These are phyloP conservation scores for Aleadryas rufinucha DNA, from an alignment of 2,113 vertebrate species.

Conservation along the genomic window DNA sequence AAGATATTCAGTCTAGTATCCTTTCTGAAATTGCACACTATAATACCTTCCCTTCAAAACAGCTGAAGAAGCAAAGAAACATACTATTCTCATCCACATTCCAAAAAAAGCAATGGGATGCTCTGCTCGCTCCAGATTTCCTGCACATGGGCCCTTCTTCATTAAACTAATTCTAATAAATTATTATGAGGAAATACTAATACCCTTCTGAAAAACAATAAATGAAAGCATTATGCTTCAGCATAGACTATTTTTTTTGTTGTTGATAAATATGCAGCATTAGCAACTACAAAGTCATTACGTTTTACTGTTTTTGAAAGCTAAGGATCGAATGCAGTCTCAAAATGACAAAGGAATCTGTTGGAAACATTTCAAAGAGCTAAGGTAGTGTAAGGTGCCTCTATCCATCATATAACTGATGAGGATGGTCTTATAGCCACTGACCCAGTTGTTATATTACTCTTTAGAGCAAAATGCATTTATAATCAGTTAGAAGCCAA, in stretches of 20 bases:
- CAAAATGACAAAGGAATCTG: not conserved
- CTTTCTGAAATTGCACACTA: not conserved
- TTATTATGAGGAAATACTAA: slow-evolving; percentile 7
- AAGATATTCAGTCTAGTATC: not conserved
- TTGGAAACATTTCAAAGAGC: not conserved
- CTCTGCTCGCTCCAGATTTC: not conserved
- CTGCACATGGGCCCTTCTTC: not conserved
- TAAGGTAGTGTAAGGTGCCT: not conserved
- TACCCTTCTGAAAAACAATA: slow-evolving; percentile 29
- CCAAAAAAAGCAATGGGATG: not conserved
- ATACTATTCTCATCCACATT: not conserved
- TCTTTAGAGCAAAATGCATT: slow-evolving; percentile 21
- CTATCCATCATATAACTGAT: slow-evolving; percentile 14
- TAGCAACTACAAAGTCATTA: not conserved
- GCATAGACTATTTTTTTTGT: not conserved
- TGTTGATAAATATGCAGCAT: slow-evolving; percentile 16
- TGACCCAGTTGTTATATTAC: slow-evolving; percentile 19
- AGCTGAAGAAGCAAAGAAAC: not conserved
- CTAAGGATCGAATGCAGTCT: not conserved
- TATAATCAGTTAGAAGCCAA: not conserved
- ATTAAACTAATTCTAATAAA: slow-evolving; percentile 16
- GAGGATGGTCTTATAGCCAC: not conserved
- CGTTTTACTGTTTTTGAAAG: slow-evolving; percentile 53
- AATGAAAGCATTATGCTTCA: not conserved
- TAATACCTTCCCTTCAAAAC: not conserved